Conservation (phyloP, 2,888 invertebrate species). For the Plutella xylostella region DNA sequence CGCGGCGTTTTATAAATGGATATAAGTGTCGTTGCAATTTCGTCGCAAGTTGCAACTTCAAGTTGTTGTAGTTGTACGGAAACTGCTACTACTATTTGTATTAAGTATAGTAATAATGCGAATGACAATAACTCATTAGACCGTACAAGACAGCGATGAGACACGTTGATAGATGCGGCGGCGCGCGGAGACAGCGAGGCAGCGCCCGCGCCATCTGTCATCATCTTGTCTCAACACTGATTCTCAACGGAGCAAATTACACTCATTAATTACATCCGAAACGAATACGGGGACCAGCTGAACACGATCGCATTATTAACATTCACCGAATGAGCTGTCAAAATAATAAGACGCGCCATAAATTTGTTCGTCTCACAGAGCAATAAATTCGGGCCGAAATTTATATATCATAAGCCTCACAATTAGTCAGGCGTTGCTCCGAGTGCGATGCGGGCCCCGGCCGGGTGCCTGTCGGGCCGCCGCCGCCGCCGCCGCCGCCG, state of each 20-base stretch:
- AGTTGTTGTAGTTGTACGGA: too few relatives aligned
- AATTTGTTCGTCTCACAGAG: conserved; percentile 37
- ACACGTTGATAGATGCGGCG: too few relatives aligned
- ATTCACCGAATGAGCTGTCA: conserved; percentile 44
- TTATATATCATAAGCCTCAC: conserved; percentile 49
- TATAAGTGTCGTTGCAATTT: too few relatives aligned
- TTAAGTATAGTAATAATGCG: too few relatives aligned
- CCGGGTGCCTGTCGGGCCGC: conserved; percentile 23
- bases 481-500: conserved; percentile 20
- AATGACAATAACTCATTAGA: too few relatives aligned
- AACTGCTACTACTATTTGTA: too few relatives aligned
- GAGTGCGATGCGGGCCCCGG: conserved; percentile 22
- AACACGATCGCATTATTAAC: conserved; percentile 26
- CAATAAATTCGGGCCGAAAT: conserved; percentile 40
- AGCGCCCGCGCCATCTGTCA: not conserved
- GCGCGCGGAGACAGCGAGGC: not conserved
- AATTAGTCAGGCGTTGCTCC: conserved; percentile 38
- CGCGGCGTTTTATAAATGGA: too few relatives aligned
- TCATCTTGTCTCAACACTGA: conserved; percentile 4
- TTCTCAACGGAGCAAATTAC: conserved; percentile 23
- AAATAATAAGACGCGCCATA: conserved; percentile 53
- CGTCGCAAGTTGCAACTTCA: too few relatives aligned
- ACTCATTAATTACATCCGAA: conserved; percentile 25
- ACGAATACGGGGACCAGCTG: conserved; percentile 14
- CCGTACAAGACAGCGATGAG: too few relatives aligned